phyloP scores from a whole-genome alignment of 2,797 vertebrate species.

The Tiaroga cobitis region DNA sequence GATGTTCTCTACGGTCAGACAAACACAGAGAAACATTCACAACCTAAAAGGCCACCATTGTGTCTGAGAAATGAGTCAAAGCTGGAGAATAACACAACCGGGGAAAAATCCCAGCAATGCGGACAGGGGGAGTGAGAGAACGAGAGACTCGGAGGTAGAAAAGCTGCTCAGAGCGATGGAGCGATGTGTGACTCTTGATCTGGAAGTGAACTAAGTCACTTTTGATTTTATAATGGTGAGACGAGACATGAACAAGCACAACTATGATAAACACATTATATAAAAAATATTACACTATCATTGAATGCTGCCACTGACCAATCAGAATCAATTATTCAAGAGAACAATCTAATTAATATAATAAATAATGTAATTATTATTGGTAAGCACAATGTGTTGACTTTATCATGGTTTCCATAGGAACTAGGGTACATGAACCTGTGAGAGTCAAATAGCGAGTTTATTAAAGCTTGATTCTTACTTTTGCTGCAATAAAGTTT shows the following conservation, averaged over 20 bases:
- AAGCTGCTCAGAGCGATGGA: not conserved
- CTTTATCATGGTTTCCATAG: no score
- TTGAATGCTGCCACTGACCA: not conserved
- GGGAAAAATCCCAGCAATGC: slow-evolving; percentile 59
- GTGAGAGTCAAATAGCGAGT: not conserved
- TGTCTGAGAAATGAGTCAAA: slow-evolving; percentile 44
- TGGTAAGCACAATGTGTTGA: not conserved
- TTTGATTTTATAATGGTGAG: not conserved
- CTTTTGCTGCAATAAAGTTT: not conserved
- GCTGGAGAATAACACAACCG: slow-evolving; percentile 19
- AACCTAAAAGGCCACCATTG: slow-evolving; percentile 62
- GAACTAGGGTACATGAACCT: not conserved
- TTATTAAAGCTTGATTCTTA: not conserved
- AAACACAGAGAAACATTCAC: slow-evolving; percentile 9
- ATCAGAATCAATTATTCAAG: not conserved
- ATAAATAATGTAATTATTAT: not conserved
- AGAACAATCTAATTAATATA: not conserved
- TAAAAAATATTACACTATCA: not conserved
- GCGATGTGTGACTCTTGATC: not conserved
- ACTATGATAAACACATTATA: not conserved
- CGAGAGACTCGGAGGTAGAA: not conserved
- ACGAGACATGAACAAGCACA: not conserved
- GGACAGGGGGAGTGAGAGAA: slow-evolving; percentile 30
- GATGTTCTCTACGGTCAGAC: not conserved
- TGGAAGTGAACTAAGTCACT: no score